phyloP scores from a whole-genome alignment of 2,113 vertebrate genomes.

The Sphaerodactylus townsendi region DNA sequence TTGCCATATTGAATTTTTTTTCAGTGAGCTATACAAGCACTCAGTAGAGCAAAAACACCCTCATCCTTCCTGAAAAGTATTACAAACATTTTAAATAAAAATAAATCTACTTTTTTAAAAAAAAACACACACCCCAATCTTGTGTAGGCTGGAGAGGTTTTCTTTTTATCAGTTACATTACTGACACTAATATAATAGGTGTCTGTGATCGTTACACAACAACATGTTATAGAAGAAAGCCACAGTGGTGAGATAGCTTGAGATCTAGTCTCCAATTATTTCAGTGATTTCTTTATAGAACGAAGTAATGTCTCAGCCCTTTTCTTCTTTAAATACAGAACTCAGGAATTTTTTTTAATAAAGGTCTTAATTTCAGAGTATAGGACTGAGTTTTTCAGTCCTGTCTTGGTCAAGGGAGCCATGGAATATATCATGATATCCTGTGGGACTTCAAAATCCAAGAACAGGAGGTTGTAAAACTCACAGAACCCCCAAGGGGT shows the following conservation, averaged over 20 bases:
- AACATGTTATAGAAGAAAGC: background rate
- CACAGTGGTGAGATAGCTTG: background rate
- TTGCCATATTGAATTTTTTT: background rate
- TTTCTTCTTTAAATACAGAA: background rate
- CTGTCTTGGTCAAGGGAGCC: background rate
- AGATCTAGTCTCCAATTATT: slow-evolving; percentile 10
- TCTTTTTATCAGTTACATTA: background rate
- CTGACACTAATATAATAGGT: background rate
- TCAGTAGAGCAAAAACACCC: background rate
- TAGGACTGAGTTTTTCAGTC: background rate
- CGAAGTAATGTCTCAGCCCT: background rate
- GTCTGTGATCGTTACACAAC: background rate
- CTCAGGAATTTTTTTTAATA: background rate
- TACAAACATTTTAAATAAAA: background rate
- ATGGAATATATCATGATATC: background rate
- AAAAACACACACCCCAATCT: no score
- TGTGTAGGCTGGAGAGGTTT: background rate
- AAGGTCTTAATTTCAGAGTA: background rate
- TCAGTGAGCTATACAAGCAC: background rate
- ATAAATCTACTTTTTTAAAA: background rate
- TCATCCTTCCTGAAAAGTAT: background rate
- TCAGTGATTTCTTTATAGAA: background rate
- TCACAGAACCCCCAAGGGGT: no score
- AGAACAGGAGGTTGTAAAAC: no score
- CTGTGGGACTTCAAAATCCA: no score